These are phyloP conservation scores for Cromileptes altivelis DNA, from an alignment of 2,113 vertebrate genomes.

Conservation along the genomic window DNA sequence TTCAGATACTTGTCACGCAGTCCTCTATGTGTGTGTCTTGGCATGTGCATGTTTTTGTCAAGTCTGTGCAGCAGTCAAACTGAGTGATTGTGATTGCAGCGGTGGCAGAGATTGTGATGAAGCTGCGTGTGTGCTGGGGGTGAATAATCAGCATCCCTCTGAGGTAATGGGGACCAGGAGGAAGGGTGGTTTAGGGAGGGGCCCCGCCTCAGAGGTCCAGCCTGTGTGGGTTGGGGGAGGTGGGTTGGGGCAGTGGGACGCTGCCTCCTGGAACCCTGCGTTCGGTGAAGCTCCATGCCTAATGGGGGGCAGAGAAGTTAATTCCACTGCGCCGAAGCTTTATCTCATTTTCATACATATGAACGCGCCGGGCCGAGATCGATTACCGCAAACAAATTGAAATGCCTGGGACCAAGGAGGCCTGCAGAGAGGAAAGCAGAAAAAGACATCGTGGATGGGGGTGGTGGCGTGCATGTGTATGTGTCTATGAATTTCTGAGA, in stretches of 20 bases:
- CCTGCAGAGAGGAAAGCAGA: slow-evolving; percentile 61
- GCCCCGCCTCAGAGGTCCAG: slow-evolving; percentile 54
- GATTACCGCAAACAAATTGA: slow-evolving; percentile 84
- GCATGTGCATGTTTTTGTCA: slow-evolving; percentile 37
- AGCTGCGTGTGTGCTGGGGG: slow-evolving; percentile 55
- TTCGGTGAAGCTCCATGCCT: slow-evolving; percentile 70
- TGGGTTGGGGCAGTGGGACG: slow-evolving; percentile 40
- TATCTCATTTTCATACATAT: slow-evolving; percentile 85
- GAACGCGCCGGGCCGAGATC: slow-evolving; percentile 74
- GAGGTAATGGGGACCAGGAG: slow-evolving; percentile 63
- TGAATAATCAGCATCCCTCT: slow-evolving; percentile 76
- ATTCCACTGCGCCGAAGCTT: slow-evolving; percentile 75
- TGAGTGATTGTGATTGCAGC: slow-evolving; percentile 67
- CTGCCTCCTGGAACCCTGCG: slow-evolving; percentile 54
- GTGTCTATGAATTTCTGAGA: slow-evolving; percentile 75
- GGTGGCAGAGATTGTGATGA: slow-evolving; percentile 64
- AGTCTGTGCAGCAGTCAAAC: slow-evolving; percentile 37
- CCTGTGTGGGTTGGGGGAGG: slow-evolving; percentile 1
- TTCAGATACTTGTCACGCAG: background rate
- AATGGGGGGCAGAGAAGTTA: slow-evolving; percentile 83
- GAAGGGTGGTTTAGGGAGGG: slow-evolving; percentile 19
- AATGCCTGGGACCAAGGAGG: slow-evolving; percentile 71
- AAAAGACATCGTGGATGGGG: slow-evolving; percentile 32
- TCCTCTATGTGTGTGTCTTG: slow-evolving; percentile 2
- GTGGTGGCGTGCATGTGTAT: slow-evolving; percentile 43